Percentiles rank a stretch among this genome's conserved stretches.
These are phyloP conservation scores for Pinctada fucata DNA, from an alignment of 2,888 invertebrate species.

Conservation along the genomic window DNA sequence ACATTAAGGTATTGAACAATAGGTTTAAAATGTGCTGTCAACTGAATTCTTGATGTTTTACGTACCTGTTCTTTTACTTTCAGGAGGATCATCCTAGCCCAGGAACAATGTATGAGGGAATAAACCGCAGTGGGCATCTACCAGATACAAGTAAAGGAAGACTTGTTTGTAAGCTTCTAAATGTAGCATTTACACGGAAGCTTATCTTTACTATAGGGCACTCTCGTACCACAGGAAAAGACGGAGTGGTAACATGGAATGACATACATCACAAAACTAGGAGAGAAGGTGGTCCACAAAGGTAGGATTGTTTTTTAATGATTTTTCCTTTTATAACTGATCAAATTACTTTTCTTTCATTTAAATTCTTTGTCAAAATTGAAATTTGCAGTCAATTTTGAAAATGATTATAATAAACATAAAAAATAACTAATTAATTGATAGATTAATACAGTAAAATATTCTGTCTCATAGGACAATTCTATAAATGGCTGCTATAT, in stretches of 20 bases:
- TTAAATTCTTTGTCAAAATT: too few relatives aligned
- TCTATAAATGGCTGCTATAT: too few relatives aligned
- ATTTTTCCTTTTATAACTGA: too few relatives aligned
- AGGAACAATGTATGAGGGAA: conserved; percentile 58
- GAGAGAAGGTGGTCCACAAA: conserved; percentile 31
- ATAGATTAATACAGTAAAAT: too few relatives aligned
- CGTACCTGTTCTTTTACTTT: neutral
- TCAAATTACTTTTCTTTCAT: too few relatives aligned
- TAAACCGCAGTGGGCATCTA: conserved; percentile 57
- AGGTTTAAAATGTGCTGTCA: neutral
- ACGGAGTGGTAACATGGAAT: conserved; percentile 65
- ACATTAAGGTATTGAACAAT: too few relatives aligned
- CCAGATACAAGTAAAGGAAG: conserved; percentile 64
- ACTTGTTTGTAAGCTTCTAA: conserved; percentile 53
- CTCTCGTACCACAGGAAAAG: conserved; percentile 64
- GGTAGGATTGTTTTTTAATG: conserved; percentile 6
- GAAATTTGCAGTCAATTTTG: too few relatives aligned
- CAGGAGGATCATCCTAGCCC: conserved; percentile 58
- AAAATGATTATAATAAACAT: too few relatives aligned
- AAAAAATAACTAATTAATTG: too few relatives aligned
- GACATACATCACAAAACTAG: conserved; percentile 59
- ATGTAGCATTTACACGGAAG: conserved; percentile 60
- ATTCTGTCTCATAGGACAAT: too few relatives aligned
- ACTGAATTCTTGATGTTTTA: neutral
- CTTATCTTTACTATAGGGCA: conserved; percentile 67